Evolutionary conservation across 2,888 invertebrate genomes (phyloP).

Genomic region (Agriopis marginaria): DNA sequence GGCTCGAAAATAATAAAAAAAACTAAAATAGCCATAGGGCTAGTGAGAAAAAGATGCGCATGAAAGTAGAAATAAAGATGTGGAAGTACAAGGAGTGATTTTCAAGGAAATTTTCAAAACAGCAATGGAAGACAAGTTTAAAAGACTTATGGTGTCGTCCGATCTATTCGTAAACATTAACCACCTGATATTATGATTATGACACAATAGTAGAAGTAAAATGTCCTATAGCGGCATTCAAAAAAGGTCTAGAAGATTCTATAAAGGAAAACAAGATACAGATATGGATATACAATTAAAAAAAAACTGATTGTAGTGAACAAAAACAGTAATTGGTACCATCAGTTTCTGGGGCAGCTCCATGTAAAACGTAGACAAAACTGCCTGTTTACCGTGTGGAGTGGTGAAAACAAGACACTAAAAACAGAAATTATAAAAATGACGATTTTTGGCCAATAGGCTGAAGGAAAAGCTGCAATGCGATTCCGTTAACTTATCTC

Average conservation of each 20-base stretch:
- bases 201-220: conserved; percentile 14
- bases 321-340: conserved; percentile 17
- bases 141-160: too few relatives aligned
- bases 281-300: conserved; percentile 15
- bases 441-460: conserved; percentile 14
- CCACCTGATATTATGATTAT: too few relatives aligned
- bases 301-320: neutral
- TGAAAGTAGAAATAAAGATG: too few relatives aligned
- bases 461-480: conserved; percentile 10
- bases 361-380: neutral
- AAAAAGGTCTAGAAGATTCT: conserved; percentile 7
- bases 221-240: conserved; percentile 7
- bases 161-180: too few relatives aligned
- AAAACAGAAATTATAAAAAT: neutral
- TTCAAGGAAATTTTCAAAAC: too few relatives aligned
- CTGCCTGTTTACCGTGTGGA: neutral
- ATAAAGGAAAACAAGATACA: conserved; percentile 17
- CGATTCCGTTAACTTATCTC: too few relatives aligned
- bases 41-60: too few relatives aligned
- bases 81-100: too few relatives aligned
- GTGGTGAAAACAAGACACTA: neutral
- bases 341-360: neutral
- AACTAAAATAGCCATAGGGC: too few relatives aligned
- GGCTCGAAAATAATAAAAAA: too few relatives aligned
- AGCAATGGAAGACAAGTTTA: too few relatives aligned